Conservation (phyloP, 2,797 vertebrate species). For the Sebastes wilsoni region DNA sequence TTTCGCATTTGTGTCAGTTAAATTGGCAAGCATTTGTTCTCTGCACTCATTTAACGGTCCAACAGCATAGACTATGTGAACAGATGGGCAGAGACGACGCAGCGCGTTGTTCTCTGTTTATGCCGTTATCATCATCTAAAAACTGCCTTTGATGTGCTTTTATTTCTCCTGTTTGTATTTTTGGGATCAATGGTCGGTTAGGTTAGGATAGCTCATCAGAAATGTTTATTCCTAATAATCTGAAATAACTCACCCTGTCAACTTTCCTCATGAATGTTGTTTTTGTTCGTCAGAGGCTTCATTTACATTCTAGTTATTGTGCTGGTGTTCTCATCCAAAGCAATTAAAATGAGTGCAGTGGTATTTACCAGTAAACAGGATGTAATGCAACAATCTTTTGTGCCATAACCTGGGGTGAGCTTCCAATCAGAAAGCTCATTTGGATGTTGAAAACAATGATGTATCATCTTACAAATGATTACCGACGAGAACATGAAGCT, state of each 20-base stretch:
- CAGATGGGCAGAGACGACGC: not conserved
- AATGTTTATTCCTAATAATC: not conserved
- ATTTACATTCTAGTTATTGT: constrained; percentile 33
- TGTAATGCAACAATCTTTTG: constrained; percentile 42
- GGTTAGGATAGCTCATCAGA: not conserved
- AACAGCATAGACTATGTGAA: not conserved
- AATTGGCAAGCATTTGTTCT: not conserved
- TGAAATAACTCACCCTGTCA: constrained; percentile 11
- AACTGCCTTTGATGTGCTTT: not conserved
- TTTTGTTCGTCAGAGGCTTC: constrained; percentile 24
- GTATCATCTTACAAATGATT: constrained; percentile 35
- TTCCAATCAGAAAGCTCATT: constrained; percentile 55
- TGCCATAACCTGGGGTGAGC: constrained; percentile 22
- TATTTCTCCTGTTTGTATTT: not conserved
- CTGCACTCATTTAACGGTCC: not conserved
- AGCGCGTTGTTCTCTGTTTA: not conserved
- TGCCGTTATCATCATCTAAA: not conserved
- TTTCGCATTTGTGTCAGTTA: not conserved
- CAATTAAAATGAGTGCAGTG: constrained; percentile 54
- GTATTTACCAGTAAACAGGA: constrained; percentile 43
- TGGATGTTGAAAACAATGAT: constrained; percentile 27
- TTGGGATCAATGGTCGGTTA: not conserved
- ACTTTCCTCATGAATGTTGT: constrained; percentile 15
- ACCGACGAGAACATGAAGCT: constrained; percentile 13
- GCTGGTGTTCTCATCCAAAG: constrained; percentile 24